Evolutionary conservation across 2,888 invertebrate species (phyloP), one percentile per base, ranked within the genome.

Genomic region (Drosophila austrosaltans): DNA sequence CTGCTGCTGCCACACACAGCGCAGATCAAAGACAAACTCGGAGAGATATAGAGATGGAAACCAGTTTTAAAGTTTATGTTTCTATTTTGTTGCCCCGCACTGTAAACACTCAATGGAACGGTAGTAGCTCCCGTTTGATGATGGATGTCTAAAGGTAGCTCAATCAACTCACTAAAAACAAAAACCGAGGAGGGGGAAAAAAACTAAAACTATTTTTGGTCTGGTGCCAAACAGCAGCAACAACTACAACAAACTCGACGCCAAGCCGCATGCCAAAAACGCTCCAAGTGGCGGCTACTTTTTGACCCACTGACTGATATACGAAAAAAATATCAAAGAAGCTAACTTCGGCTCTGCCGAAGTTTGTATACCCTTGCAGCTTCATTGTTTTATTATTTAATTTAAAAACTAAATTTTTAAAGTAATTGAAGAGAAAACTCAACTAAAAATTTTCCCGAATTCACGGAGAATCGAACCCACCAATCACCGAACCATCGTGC

Each of bases 221-320:
- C 61, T 69, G 73, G 63, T 84, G 83, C 85, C 83, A 83, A 53
- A 16, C 48, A 64, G 57, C 48, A 68, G 16, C 30, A 62, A 6
- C 60, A 70, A 62, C 63, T 66, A 64, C 67, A 64, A 66, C 69
- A 67, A 69, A 63, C 32, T 56, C 73, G 76, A 63, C 56, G 68
- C 66, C 70, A 42, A 59, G 81, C 75, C 86, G 78, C 81, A 81
- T 84, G 87, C 83, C 83, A 83, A 83, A 83, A 87, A 72, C 72
- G 85, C 68, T 78, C 40, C 75, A 84, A 87, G 80, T 76, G 84
- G 84, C 82, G 69, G 66, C 76, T 69, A 79, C 75, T 70, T 82
- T 84, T 87, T 84, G 83, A 84, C 83, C 83, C 85, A 84, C 83
- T 84, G 83, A 84, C 83, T 87, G 83, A 84, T 80, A 79, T 87